Percentiles rank a stretch among this genome's conserved stretches.
Evolutionary conservation across 2,113 vertebrate genomes (phyloP).

Genomic region (Rhizomys pruinosus): DNA sequence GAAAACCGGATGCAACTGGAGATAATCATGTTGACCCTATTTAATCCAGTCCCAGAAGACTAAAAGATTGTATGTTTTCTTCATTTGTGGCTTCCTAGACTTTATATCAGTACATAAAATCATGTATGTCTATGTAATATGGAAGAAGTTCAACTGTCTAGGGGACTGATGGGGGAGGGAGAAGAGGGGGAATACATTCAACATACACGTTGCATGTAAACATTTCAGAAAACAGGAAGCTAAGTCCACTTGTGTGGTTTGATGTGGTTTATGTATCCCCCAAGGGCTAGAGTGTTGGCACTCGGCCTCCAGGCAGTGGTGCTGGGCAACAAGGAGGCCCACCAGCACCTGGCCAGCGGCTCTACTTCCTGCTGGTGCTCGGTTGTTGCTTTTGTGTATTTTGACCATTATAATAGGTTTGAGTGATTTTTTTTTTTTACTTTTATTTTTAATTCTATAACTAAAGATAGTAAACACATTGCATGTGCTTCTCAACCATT

Average conservation of each 20-base stretch:
- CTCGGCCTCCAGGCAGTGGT: background rate
- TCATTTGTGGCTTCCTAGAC: background rate
- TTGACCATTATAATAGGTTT: background rate
- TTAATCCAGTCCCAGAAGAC: background rate
- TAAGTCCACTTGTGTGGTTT: background rate
- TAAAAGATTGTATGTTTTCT: background rate
- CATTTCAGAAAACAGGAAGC: too few species aligned
- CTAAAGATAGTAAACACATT: background rate
- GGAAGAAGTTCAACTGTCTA: background rate
- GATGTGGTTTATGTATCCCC: background rate
- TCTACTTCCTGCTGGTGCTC: background rate
- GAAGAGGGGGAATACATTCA: too few species aligned
- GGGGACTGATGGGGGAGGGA: background rate
- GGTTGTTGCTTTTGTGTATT: background rate
- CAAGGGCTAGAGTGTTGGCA: background rate
- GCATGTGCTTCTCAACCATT: background rate
- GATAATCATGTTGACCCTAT: background rate
- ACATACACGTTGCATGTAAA: too few species aligned
- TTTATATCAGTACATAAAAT: background rate
- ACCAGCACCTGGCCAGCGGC: background rate
- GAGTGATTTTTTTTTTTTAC: background rate
- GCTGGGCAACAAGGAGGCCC: background rate
- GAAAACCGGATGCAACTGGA: background rate
- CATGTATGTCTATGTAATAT: background rate
- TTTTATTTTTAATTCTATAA: conserved; percentile 32